Base-by-base conservation (phyloP, 1,140 invertebrate species). In the Halesus radiatus region DNA sequence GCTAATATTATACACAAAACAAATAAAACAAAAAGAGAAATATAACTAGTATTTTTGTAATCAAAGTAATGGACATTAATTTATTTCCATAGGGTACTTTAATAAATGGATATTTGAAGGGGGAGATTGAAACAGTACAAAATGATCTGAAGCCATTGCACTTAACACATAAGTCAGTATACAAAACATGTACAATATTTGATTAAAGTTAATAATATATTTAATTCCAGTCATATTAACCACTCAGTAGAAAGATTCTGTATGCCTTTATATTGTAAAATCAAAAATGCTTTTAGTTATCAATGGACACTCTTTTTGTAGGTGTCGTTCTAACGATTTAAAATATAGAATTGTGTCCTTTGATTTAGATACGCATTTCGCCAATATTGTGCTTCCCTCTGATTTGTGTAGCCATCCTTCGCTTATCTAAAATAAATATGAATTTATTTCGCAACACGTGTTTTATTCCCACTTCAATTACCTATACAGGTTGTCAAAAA, bases 321-420 rank as follows among this genome's bases (percentile, higher is more conserved):
- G 79, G 23, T 80, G 76, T 83, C 66, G 74, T 83, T 79, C 74
- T 80, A 75, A 70, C 80, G 66, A 53, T 83, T 80, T 77, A 66
- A 76, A 80, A 58, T 83, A 77, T 75, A 79, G 76, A 78, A 78
- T 66, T 68, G 76, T 66, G 60, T 78, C 79, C 73, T 64, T 83
- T 83, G 79, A 37, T 81, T 81, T 81, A 83, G 82, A 81, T 80
- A 81, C 70, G 82, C 82, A 79, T 77, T 83, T 83, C 76, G 80
- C 82, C 82, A 83, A 83, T 75, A 83, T 79, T 83, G 82, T 83
- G 82, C 82, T 83, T 83, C 82, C 82, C 78, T 83, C 82, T 70
- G 79, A 81, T 83, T 83, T 83, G 56, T 83, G 82, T 83, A 81
- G 82, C 80, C 74, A 77, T 77, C 74, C 80, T 81, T 72, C 78